These are phyloP conservation scores for Sciurus carolinensis DNA, from an alignment of 2,797 vertebrate species.

Conservation along the genomic window DNA sequence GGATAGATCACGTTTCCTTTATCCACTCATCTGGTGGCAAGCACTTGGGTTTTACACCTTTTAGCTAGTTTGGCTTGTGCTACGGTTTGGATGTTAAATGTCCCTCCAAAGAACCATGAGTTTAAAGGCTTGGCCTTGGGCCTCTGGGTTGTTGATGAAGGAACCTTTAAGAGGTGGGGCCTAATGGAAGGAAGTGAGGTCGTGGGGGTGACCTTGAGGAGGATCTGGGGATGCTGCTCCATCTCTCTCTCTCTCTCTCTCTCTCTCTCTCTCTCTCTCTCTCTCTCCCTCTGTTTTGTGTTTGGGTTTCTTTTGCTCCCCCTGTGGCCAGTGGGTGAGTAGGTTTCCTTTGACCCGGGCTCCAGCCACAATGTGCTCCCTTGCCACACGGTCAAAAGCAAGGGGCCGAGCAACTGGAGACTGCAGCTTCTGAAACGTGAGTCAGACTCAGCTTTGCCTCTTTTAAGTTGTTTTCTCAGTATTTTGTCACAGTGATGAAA, in stretches of 20 bases:
- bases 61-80: neutral
- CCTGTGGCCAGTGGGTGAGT: no score
- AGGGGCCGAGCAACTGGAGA: neutral
- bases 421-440: neutral
- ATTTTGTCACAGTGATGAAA: neutral
- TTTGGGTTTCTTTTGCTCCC: neutral
- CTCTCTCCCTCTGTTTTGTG: neutral
- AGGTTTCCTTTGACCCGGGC: neutral
- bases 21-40: neutral
- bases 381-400: neutral
- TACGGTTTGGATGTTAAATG: neutral
- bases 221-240: neutral
- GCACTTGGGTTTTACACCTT: neutral
- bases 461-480: neutral
- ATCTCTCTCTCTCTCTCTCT: neutral
- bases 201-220: neutral
- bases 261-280: no score
- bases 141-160: no score
- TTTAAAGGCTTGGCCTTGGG: neutral
- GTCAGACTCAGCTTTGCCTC: neutral
- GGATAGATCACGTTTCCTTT: neutral
- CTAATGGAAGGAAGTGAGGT: neutral
- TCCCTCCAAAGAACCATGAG: rapidly evolving
- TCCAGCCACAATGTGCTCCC: neutral
- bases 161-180: neutral